Conservation (phyloP, 2,113 vertebrate genomes). For the Gallinago media region DNA sequence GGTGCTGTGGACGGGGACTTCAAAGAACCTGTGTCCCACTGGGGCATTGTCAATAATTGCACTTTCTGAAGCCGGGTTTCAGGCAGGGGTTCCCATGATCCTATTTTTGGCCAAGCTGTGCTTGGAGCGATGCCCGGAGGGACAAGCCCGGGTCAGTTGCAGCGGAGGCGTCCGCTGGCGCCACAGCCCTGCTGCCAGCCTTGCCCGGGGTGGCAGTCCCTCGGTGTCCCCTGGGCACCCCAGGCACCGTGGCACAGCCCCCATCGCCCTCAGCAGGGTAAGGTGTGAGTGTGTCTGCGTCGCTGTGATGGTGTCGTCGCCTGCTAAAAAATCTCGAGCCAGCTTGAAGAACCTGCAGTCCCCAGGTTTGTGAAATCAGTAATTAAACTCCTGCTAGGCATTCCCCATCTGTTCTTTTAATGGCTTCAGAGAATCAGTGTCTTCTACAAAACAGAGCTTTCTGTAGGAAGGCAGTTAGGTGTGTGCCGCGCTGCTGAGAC, state of each 20-base stretch:
- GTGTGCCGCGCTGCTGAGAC: neutral
- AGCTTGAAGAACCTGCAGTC: neutral
- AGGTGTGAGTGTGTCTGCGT: neutral
- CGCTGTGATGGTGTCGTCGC: accelerated
- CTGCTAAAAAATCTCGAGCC: neutral
- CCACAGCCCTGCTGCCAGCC: neutral
- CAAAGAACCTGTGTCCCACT: neutral
- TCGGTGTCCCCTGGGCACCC: accelerated
- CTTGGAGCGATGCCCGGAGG: neutral
- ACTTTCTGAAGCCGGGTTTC: neutral
- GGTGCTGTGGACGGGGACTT: accelerated
- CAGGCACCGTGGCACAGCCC: accelerated
- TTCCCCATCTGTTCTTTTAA: neutral
- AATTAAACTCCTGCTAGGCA: neutral
- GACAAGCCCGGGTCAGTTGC: accelerated
- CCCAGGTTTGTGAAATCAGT: neutral
- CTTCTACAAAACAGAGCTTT: neutral
- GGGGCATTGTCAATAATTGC: neutral
- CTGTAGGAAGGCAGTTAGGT: neutral
- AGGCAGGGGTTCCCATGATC: neutral
- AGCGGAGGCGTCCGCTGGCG: accelerated
- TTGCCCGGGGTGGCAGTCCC: neutral
- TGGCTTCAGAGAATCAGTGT: neutral
- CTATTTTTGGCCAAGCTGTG: neutral
- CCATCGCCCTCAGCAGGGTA: accelerated